These are phyloP conservation scores for Hipparchia semele DNA, from an alignment of 2,888 invertebrate species.

Conservation along the genomic window DNA sequence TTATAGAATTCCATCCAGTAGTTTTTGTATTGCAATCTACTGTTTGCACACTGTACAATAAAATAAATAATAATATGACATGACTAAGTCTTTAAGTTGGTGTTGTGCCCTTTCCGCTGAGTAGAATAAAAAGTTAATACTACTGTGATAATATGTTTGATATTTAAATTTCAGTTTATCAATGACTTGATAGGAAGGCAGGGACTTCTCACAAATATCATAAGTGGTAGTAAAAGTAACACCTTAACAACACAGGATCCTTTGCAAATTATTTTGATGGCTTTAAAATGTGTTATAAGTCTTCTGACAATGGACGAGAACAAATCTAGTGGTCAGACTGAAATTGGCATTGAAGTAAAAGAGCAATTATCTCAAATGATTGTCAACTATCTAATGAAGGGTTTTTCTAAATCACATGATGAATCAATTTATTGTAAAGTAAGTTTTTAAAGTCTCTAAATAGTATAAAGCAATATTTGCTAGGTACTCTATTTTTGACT, in stretches of 20 bases:
- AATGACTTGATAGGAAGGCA: slow-evolving; percentile 64
- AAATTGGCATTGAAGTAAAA: slow-evolving; percentile 53
- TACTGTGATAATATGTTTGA: neutral
- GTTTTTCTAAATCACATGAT: slow-evolving; percentile 61
- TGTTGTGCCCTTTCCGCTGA: no score
- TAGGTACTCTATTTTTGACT: no score
- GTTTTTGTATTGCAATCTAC: no score
- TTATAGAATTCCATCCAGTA: no score
- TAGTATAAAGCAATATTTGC: no score
- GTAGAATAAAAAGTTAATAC: neutral
- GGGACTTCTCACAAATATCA: slow-evolving; percentile 62
- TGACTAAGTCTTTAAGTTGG: no score
- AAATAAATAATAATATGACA: no score
- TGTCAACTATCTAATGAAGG: slow-evolving; percentile 65
- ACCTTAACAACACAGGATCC: slow-evolving; percentile 51
- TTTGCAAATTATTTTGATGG: slow-evolving; percentile 61
- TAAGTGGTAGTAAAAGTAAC: slow-evolving; percentile 53
- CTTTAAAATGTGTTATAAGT: slow-evolving; percentile 64
- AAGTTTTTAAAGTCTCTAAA: neutral
- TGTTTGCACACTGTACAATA: no score
- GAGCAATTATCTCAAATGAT: slow-evolving; percentile 65
- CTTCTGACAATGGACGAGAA: slow-evolving; percentile 58
- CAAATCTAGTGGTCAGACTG: slow-evolving; percentile 43
- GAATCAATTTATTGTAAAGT: slow-evolving; percentile 78
- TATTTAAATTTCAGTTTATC: slow-evolving; percentile 54